Base-by-base conservation (phyloP, 2,797 vertebrate genomes). In the Chromis chromis region DNA sequence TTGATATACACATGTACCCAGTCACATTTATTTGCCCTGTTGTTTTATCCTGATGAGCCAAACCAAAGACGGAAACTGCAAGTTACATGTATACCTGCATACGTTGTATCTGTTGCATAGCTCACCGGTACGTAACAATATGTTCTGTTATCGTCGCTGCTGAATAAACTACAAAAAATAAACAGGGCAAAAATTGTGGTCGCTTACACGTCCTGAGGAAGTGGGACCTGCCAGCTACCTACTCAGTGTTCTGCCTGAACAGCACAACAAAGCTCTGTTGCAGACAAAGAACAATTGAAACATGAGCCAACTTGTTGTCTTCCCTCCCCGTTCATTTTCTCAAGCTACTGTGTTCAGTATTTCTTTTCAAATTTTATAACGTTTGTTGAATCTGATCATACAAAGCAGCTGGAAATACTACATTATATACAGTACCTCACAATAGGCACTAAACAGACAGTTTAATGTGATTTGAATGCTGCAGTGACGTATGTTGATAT, bases 211-310 rank as follows among this genome's bases (percentile, higher is more conserved):
- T 10, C 28, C 56, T 70, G 27, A 63, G 71, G 65, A 72, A 21
- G 68, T 46, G 24, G 64, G 72, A 82, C n/a, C 0, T 17, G 40
- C 61, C 74, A 7, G 61, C 78, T 61, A 25, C 69, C 70, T 81
- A 66, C 84, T 82, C 66, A 1, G 55, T 65, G 16, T 71, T 74
- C 48, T 57, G 65, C 40, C 31, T 54, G 9, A 80, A 61, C 67
- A 67, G 48, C 36, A 79, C 61, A 84, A 87, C 82, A 81, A 83
- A 73, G 84, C 82, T 78, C 59, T 71, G 63, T 76, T 85, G 61
- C 81, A 50, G 75, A 76, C 52, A 80, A 72, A 67, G 78, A 83
- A 89, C 82, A 88, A 86, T 67, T 14, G 76, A 46, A 83, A 86
- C 82, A 83, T 82, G 11, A 74, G 67, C 65, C 56, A 13, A 54